These are phyloP conservation scores for Himalopsyche japonica DNA, from an alignment of 2,888 invertebrate species.

Conservation along the genomic window DNA sequence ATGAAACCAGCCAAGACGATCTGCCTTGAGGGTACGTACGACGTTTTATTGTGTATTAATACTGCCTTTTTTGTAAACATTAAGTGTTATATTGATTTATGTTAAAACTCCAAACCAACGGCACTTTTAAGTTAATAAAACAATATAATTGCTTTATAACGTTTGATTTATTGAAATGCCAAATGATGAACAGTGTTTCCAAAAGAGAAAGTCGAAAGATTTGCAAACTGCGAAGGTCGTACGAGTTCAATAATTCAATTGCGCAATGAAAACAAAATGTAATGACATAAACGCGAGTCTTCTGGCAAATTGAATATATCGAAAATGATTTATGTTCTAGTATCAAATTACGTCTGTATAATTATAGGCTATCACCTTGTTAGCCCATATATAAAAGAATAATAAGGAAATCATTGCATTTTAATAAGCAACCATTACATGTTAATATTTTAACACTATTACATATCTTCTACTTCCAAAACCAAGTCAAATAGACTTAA, in stretches of 20 bases:
- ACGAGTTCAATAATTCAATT: background rate
- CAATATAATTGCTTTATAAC: background rate
- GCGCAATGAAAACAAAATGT: background rate
- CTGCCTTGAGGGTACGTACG: background rate
- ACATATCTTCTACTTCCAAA: too few species aligned
- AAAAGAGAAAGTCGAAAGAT: background rate
- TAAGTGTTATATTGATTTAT: background rate
- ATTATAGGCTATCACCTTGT: too few species aligned
- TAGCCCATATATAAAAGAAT: too few species aligned
- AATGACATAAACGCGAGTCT: background rate
- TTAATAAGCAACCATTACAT: too few species aligned
- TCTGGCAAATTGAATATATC: too few species aligned
- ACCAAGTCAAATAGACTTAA: too few species aligned
- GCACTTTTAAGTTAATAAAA: background rate
- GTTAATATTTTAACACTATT: too few species aligned
- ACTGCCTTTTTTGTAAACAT: background rate
- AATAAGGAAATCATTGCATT: too few species aligned
- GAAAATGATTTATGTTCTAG: too few species aligned
- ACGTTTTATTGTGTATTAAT: slow-evolving; percentile 1
- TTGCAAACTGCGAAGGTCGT: background rate
- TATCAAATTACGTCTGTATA: too few species aligned
- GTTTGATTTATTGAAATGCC: background rate
- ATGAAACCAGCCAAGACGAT: background rate
- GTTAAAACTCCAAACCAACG: background rate
- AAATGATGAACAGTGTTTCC: background rate